phyloP scores from a whole-genome alignment of 2,888 invertebrate genomes.

The Drosophila anceps region DNA sequence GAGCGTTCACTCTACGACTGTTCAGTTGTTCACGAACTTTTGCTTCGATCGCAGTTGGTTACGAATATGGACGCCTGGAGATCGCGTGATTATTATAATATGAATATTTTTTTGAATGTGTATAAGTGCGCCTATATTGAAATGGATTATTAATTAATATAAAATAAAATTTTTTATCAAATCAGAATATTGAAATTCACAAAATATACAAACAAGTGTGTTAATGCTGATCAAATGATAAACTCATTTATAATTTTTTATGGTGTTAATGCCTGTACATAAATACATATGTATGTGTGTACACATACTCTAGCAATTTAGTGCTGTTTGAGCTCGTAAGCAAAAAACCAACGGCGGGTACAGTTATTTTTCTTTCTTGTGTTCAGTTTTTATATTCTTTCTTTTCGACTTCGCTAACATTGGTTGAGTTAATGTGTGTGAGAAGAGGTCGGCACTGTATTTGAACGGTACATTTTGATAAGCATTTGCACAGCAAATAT shows the following conservation, averaged over 20 bases:
- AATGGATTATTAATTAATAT: not conserved
- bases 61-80: not conserved
- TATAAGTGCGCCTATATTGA: not conserved
- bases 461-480: conserved; percentile 1
- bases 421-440: not conserved
- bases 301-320: not conserved
- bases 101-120: not conserved
- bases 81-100: not conserved
- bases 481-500: conserved; percentile 1
- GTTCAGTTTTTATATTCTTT: not conserved
- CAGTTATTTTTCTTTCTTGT: not conserved
- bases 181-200: too few relatives aligned
- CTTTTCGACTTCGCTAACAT: not conserved
- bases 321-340: not conserved
- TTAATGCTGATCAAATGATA: not conserved
- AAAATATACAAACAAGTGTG: not conserved
- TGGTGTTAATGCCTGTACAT: not conserved
- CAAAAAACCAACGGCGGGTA: not conserved
- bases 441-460: not conserved
- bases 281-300: not conserved
- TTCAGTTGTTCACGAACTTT: not conserved
- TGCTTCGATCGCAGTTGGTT: not conserved
- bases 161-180: not conserved
- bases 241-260: not conserved
- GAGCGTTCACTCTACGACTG: not conserved